Evolutionary conservation across 2,113 vertebrate species (phyloP), one percentile per base, ranked within the genome.

Genomic region (Myxocyprinus asiaticus): DNA sequence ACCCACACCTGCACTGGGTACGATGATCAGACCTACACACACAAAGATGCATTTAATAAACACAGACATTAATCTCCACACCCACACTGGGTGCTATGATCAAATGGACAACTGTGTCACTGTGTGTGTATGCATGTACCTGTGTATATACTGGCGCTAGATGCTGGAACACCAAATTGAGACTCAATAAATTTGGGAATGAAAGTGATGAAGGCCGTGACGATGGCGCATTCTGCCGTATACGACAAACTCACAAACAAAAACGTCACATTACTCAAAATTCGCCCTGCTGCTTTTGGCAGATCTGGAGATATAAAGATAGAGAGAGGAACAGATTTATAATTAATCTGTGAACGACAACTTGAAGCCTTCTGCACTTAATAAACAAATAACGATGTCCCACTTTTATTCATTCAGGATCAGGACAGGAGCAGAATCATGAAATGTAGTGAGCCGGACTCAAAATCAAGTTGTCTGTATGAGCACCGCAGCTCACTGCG

Each of bases 101-200:
- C 62, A 33, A 33, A 33, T 33, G 22, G 22, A 33, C 1, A 33
- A 33, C 22, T 33, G 22, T 33, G 22, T 33, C 22, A 33, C 22
- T 15, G 56, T 17, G 11, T 12, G 51, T 50, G 73, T 65, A 7
- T 15, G 11, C 62, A 17, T 65, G 95, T 94, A 98, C 97, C 98
- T 83, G 97, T 99, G 89, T 99, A 99, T 94, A 99, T 99, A 94
- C 97, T 99, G 91, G 98, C 98, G 87, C 89, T 98, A 90, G 98
- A 99, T 82, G 98, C 98, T 71, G 97, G 97, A 90, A 98, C 98
- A 89, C 96, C 96, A 85, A 99, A 99, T 93, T 99, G 98, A 73
- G 98, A 99, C 91, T 99, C 98, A 85, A 99, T 99, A 92, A 99
- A 99, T 91, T 99, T 99, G 87, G 98, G 98, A 88, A 99, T 99